Percentiles rank a stretch among this genome's conserved stretches.
These are phyloP conservation scores for Apeira syringaria DNA, from an alignment of 2,888 invertebrate species.

Conservation along the genomic window DNA sequence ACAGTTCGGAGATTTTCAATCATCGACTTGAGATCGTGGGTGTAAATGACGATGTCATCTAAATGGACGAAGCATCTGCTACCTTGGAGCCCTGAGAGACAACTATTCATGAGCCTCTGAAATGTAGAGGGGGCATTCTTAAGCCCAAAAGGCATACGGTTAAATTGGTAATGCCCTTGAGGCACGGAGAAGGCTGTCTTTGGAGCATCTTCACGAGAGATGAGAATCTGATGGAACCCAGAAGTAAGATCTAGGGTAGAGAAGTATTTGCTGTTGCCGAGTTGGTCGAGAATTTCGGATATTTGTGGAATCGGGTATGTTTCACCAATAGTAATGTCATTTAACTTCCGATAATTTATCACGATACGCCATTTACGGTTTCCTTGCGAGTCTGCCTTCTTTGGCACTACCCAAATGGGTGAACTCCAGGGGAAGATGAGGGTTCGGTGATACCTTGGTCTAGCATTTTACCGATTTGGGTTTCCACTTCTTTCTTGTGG, in stretches of 20 bases:
- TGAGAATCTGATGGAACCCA: no score
- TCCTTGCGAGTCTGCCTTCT: slow-evolving; percentile 4
- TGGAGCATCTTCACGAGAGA: no score
- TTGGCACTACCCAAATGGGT: slow-evolving; percentile 5
- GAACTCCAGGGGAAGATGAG: slow-evolving; percentile 7
- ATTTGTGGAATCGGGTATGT: slow-evolving; percentile 6
- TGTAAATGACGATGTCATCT: neutral
- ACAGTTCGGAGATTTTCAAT: neutral
- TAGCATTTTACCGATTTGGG: slow-evolving; percentile 8
- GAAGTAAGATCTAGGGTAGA: no score
- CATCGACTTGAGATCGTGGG: neutral
- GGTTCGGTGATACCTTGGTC: slow-evolving; percentile 14
- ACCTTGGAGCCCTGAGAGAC: neutral
- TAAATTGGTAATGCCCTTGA: slow-evolving; percentile 39
- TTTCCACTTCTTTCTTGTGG: neutral
- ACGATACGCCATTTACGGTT: slow-evolving; percentile 13
- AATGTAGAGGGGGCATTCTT: neutral
- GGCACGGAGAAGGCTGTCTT: slow-evolving; percentile 38
- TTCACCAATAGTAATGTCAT: slow-evolving; percentile 10
- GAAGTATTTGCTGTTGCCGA: no score
- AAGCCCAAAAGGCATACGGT: no score
- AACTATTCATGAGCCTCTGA: neutral
- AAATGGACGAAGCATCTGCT: neutral
- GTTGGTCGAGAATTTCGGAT: no score
- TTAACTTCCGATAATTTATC: slow-evolving; percentile 9